Evolutionary conservation across 2,113 vertebrate genomes (phyloP).

Genomic region (Oryzias celebensis): DNA sequence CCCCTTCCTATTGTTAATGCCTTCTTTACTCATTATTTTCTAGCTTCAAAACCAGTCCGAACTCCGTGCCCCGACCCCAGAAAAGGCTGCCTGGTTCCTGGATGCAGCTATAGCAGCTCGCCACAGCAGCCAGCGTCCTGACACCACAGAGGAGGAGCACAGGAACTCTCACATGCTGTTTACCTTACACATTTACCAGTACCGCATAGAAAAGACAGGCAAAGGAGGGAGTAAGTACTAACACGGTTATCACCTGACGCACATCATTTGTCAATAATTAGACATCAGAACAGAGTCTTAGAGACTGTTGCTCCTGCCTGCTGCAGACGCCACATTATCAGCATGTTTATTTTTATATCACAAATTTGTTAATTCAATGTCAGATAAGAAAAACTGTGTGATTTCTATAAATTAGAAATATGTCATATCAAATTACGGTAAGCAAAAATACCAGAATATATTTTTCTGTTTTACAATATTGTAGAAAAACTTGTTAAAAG

Average conservation of each 20-base stretch:
- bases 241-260: constrained; percentile 1
- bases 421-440: too few relatives aligned
- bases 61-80: constrained; percentile 89
- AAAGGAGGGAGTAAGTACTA: constrained; percentile 92
- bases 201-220: constrained; percentile 96
- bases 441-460: too few relatives aligned
- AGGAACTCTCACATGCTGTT: constrained; percentile 99
- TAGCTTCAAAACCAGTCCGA: constrained; percentile 98
- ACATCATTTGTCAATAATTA: neutral
- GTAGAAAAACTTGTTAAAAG: too few relatives aligned
- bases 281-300: neutral
- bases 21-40: neutral
- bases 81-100: constrained; percentile 96
- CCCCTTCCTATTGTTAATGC: too few relatives aligned
- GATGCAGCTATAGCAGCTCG: constrained; percentile 92
- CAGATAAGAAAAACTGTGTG: too few relatives aligned
- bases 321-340: too few relatives aligned
- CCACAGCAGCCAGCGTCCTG: constrained; percentile 80
- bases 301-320: neutral
- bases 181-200: constrained; percentile 97
- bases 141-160: constrained; percentile 88
- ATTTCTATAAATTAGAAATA: too few relatives aligned
- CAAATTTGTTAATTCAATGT: too few relatives aligned
- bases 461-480: too few relatives aligned
- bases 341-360: too few relatives aligned